A percentile compares a stretch with the other conserved stretches of the same genome.
Evolutionary conservation across 2,113 vertebrate genomes (phyloP).

Genomic region (Caretta caretta): DNA sequence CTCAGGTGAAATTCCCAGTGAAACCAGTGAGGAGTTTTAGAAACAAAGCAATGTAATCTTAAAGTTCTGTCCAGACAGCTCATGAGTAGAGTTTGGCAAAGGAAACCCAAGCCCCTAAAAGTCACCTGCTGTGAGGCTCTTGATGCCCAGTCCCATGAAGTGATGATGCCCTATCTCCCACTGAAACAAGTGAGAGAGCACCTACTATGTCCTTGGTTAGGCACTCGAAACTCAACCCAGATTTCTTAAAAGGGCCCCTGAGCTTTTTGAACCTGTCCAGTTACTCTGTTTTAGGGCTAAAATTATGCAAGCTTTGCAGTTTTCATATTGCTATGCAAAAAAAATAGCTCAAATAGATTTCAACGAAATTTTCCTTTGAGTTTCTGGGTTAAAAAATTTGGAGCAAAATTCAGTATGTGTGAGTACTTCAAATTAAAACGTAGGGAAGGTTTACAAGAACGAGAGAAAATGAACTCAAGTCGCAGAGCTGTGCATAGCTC

Average conservation of each 20-base stretch:
- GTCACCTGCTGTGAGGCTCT: neutral
- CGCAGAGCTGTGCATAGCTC: neutral
- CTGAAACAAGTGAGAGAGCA: neutral
- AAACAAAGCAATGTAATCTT: neutral
- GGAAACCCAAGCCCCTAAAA: neutral
- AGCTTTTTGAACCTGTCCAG: neutral
- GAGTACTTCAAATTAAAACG: neutral
- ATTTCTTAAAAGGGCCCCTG: neutral
- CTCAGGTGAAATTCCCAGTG: neutral
- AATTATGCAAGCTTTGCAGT: neutral
- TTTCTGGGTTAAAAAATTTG: neutral
- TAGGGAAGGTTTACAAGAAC: neutral
- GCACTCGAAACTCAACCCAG: neutral
- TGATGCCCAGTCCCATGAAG: fast-evolving
- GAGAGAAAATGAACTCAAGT: neutral
- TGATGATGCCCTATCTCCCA: neutral
- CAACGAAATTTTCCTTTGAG: neutral
- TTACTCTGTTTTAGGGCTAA: neutral
- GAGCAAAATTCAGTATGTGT: neutral
- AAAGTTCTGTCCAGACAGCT: neutral
- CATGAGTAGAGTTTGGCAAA: neutral
- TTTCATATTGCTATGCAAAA: neutral
- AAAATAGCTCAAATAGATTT: neutral
- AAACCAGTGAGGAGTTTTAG: neutral
- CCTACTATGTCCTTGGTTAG: fast-evolving